Conservation (phyloP, 1,140 invertebrate species). For the Magallana angulata region DNA sequence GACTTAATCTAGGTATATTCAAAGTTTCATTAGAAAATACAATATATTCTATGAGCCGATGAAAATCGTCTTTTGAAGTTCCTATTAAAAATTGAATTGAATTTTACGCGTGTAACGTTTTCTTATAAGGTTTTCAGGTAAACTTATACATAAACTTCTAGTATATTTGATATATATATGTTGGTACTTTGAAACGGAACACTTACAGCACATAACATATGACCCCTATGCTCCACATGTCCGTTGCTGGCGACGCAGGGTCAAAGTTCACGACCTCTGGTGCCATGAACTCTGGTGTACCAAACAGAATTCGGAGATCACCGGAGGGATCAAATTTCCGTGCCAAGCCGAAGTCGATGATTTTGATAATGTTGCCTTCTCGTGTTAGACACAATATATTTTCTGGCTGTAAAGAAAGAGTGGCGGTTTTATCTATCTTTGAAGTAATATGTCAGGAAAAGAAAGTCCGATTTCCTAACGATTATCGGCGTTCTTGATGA, state of each 20-base stretch:
- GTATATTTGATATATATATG: not conserved
- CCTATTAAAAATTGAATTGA: not conserved
- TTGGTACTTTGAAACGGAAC: not conserved
- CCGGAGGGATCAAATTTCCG: slow-evolving; percentile 86
- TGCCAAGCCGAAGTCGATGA: slow-evolving; percentile 91
- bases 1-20: too few relatives aligned
- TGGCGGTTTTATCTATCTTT: not conserved
- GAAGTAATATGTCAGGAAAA: not conserved
- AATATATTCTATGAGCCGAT: too few relatives aligned
- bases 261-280: slow-evolving; percentile 97
- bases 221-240: slow-evolving; percentile 89
- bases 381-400: slow-evolving; percentile 97
- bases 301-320: slow-evolving; percentile 86
- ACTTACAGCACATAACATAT: slow-evolving; percentile 99
- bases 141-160: too few relatives aligned
- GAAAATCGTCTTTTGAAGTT: not conserved
- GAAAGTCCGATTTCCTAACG: not conserved
- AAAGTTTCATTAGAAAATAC: too few relatives aligned
- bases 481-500: not conserved
- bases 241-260: slow-evolving; percentile 89
- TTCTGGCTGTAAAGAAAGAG: slow-evolving; percentile 87
- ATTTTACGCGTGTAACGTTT: not conserved
- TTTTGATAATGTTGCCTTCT: slow-evolving; percentile 97
- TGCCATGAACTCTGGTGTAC: slow-evolving; percentile 96
- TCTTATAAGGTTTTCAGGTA: not conserved